Evolutionary conservation across 2,888 invertebrate genomes (phyloP), one percentile per base, ranked within the genome.

Genomic region (Dicyrtomina minuta): DNA sequence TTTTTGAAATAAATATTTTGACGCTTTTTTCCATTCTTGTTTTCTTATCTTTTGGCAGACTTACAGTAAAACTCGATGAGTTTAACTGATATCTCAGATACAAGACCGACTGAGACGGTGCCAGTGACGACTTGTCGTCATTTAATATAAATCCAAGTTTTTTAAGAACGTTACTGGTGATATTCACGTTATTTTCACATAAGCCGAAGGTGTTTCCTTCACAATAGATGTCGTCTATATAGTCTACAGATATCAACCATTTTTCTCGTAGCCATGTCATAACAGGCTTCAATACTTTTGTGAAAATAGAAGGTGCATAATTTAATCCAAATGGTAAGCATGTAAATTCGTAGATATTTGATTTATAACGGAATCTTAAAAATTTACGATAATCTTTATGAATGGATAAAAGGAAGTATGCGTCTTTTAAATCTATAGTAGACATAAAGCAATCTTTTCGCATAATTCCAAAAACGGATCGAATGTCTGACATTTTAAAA

Each of bases 401-500:
- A n/a, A 71, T 60, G 10, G 68, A 65, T 1, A 71, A 49, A 3
- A 43, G 10, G 44, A 55, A 49, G 43, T 71, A 71, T 1, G 71
- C 71, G 39, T 72, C 72, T 26, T 61, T 17, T 20, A 66, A 13
- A 60, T 71, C 71, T 17, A 71, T 59, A n/a, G 51, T 69, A 22
- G 44, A 27, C 43, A 71, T 24, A 27, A 24, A 71, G 20, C 17
- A 13, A 43, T 41, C 41, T 33, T 6, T 6, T 8, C n/a, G 17
- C 2, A 71, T 26, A 15, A 68, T 46, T 17, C 51, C 43, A 27
- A 49, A 56, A 3, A 62, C 71, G 15, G 39, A 39, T 13, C 68
- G n/a, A 44, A 60, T 53, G 33, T 69, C 68, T 49, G 69, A 68
- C 61, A 72, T 62, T 41, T 72, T 72, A 58, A 66, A 72, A 65